These are phyloP conservation scores for Melanotaenia nigrans DNA, from an alignment of 2,797 vertebrate genomes.

Conservation along the genomic window DNA sequence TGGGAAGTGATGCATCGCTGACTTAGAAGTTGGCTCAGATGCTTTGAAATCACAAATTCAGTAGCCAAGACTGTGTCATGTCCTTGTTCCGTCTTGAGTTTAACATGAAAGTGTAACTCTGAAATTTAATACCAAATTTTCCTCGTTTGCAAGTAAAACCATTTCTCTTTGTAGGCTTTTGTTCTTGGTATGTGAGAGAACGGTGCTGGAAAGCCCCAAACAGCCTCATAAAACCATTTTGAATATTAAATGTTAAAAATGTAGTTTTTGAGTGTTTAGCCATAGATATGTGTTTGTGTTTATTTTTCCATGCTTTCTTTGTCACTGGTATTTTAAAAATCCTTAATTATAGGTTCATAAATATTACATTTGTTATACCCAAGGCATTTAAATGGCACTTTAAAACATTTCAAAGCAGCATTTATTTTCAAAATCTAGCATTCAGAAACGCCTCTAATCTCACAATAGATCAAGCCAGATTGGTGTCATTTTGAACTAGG, in stretches of 20 bases:
- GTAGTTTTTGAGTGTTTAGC: too few relatives aligned
- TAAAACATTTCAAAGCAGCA: background rate
- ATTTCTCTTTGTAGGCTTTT: slow-evolving; percentile 36
- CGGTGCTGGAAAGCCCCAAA: background rate
- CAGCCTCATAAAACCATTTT: background rate
- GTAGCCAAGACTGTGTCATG: slow-evolving; percentile 56
- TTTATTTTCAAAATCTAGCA: background rate
- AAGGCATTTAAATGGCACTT: background rate
- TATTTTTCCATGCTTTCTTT: background rate
- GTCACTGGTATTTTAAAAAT: background rate
- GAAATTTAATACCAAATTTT: slow-evolving; percentile 55
- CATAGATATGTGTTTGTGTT: background rate
- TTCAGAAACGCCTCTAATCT: background rate
- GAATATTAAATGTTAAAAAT: background rate
- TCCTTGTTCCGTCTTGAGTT: slow-evolving; percentile 56
- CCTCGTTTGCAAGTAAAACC: slow-evolving; percentile 35
- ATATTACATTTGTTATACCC: background rate
- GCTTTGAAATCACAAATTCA: slow-evolving; percentile 57
- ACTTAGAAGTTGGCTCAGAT: slow-evolving; percentile 56
- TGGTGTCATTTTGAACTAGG: too few relatives aligned
- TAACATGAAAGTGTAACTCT: slow-evolving; percentile 50
- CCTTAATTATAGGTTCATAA: background rate
- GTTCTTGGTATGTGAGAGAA: slow-evolving; percentile 10
- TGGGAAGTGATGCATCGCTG: slow-evolving; percentile 51
- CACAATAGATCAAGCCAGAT: background rate